These are phyloP conservation scores for Rafetus swinhoei DNA, from an alignment of 2,113 vertebrate species.

Conservation along the genomic window DNA sequence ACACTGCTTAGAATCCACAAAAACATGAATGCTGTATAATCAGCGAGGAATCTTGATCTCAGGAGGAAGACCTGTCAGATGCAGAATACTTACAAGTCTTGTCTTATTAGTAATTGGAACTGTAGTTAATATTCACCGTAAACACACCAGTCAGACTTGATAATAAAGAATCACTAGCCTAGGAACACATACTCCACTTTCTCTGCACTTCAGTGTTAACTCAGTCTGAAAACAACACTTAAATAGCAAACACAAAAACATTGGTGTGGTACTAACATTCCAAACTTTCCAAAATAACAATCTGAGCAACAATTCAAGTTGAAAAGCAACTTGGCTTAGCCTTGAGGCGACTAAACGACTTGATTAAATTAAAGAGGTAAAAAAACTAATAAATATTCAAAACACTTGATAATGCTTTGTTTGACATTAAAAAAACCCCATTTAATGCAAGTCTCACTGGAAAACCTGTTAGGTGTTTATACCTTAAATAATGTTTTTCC, in stretches of 20 bases:
- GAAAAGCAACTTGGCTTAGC: conserved; percentile 72
- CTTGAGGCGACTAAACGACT: conserved; percentile 73
- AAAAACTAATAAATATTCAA: conserved; percentile 80
- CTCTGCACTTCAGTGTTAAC: conserved; percentile 50
- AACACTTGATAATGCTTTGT: conserved; percentile 74
- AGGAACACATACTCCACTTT: conserved; percentile 42
- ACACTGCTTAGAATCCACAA: background rate
- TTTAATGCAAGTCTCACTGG: conserved; percentile 71
- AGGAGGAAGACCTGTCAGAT: conserved; percentile 39
- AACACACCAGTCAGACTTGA: conserved; percentile 68
- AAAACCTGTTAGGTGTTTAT: conserved; percentile 72
- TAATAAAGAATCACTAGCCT: conserved; percentile 65
- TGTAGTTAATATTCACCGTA: conserved; percentile 74
- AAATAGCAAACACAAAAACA: conserved; percentile 41
- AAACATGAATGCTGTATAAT: background rate
- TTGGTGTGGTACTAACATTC: conserved; percentile 49
- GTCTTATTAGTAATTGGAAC: conserved; percentile 50
- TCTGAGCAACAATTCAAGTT: conserved; percentile 71
- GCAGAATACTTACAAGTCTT: conserved; percentile 35
- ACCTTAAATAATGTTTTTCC: conserved; percentile 70
- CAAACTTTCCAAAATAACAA: conserved; percentile 76
- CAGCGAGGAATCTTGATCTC: conserved; percentile 5
- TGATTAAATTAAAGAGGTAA: conserved; percentile 75
- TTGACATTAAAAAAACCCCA: conserved; percentile 68
- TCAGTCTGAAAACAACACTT: conserved; percentile 59